Evolutionary conservation across 2,797 vertebrate genomes (phyloP), one percentile per base, ranked within the genome.

Genomic region (Paedocypris micromegethes): DNA sequence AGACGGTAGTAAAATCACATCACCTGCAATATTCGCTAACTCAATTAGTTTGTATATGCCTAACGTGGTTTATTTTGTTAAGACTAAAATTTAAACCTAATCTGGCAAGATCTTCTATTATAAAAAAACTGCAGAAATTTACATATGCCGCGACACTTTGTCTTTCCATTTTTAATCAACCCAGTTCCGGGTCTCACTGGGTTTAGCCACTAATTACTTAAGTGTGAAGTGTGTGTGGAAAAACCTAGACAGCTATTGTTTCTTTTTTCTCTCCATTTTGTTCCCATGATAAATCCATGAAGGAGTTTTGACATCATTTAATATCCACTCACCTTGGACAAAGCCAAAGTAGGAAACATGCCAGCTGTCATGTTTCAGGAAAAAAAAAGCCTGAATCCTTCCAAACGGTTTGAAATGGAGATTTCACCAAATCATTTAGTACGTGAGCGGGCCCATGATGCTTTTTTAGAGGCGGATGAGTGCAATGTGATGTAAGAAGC

Each of bases 361-460:
- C 59, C 52, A 70, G 49, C 67, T 55, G 58, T 3, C 58, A 55
- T 55, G n/a, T 47, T 69, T 9, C 51, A 38, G 45, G 54, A 50
- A 45, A 70, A 69, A 23, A 23, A 23, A 63, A 56, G 7, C 45
- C 67, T 46, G 55, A 69, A 69, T 55, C 39, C 58, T 69, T 55
- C 55, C 44, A 55, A 62, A 45, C 54, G 50, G 43, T 61, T 68
- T 68, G 51, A 62, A 62, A 62, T 55, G 54, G 44, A 62, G 39
- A 61, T 62, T 9, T 39, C 58, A 62, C 51, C 51, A 42, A 62
- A 61, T 61, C 66, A 61, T 68, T 54, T 58, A 68, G 53, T 68
- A 54, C 66, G 54, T 55, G 39, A 37, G 8, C 3, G 9, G 41
- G 39, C 51, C 7, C 44, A 47, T 50, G 49, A 55, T 61, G 51